Evolutionary conservation across 2,888 invertebrate species (phyloP).

Genomic region (Platycnemis pennipes): DNA sequence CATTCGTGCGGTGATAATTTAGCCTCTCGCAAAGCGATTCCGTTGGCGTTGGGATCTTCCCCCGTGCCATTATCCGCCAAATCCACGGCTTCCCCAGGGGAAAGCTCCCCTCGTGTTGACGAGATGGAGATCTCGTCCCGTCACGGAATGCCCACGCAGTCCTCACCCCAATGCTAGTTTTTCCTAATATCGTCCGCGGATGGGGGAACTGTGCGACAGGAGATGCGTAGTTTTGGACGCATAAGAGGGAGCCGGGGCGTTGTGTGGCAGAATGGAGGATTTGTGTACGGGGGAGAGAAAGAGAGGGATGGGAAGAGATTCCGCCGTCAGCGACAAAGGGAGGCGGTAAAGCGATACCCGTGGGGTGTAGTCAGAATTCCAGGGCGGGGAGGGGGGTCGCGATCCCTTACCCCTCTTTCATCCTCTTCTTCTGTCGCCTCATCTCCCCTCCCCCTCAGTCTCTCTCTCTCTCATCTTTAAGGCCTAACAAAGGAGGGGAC

Average conservation of each 20-base stretch:
- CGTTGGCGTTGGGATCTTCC: too few relatives aligned
- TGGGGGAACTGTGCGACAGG: background rate
- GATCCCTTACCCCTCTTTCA: background rate
- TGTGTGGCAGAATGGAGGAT: background rate
- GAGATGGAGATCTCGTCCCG: too few relatives aligned
- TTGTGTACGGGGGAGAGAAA: background rate
- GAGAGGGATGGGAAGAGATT: slow-evolving; percentile 35
- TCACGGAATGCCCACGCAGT: too few relatives aligned
- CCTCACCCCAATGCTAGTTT: background rate
- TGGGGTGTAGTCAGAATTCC: slow-evolving; percentile 55
- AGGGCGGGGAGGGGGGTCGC: slow-evolving; percentile 25
- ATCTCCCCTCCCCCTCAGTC: background rate
- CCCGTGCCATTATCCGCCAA: too few relatives aligned
- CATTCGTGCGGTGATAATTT: too few relatives aligned
- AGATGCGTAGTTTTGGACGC: background rate
- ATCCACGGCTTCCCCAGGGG: too few relatives aligned
- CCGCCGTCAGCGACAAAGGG: slow-evolving; percentile 54
- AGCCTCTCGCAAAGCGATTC: too few relatives aligned
- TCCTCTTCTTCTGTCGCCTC: slow-evolving; percentile 6
- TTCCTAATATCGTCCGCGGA: background rate
- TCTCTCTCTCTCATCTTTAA: too few relatives aligned
- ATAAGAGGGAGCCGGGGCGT: background rate
- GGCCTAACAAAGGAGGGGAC: slow-evolving; percentile 37
- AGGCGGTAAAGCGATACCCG: slow-evolving; percentile 63
- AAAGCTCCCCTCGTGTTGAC: too few relatives aligned